These are phyloP conservation scores for Napeogenes sylphis DNA, from an alignment of 2,888 invertebrate species.

Conservation along the genomic window DNA sequence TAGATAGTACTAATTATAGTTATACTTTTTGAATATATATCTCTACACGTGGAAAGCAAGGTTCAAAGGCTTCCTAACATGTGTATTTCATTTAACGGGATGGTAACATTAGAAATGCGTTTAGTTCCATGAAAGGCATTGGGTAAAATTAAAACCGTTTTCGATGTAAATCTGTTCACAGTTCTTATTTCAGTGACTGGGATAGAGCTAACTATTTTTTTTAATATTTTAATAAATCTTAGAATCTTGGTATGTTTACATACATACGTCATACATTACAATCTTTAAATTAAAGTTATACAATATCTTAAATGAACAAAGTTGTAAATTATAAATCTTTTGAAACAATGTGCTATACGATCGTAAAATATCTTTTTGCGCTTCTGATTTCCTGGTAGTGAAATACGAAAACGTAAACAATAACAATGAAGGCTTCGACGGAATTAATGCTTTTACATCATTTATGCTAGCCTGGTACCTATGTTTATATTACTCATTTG, in stretches of 20 bases:
- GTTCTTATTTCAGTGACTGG: constrained; percentile 23
- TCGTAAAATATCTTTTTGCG: neutral
- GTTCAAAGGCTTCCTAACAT: constrained; percentile 16
- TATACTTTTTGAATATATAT: too few species aligned
- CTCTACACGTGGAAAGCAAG: neutral
- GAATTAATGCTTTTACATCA: neutral
- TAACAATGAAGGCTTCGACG: constrained; percentile 10
- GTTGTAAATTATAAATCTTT: too few species aligned
- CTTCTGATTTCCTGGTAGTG: constrained; percentile 10
- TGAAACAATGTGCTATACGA: neutral
- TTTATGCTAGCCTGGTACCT: constrained; percentile 21
- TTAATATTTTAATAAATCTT: too few species aligned
- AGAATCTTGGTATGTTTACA: too few species aligned
- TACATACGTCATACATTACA: too few species aligned
- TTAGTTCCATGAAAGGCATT: constrained; percentile 17
- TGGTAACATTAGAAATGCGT: constrained; percentile 18
- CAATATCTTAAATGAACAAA: too few species aligned
- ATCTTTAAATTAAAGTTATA: too few species aligned
- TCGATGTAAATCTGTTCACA: constrained; percentile 28
- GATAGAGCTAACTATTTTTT: too few species aligned
- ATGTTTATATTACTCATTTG: constrained; percentile 21
- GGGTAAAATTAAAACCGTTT: constrained; percentile 20
- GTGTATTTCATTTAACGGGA: constrained; percentile 25
- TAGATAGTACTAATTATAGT: too few species aligned
- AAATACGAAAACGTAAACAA: constrained; percentile 13